Evolutionary conservation across 2,797 vertebrate genomes (phyloP).

Genomic region (Rhabdophis nuchalis): DNA sequence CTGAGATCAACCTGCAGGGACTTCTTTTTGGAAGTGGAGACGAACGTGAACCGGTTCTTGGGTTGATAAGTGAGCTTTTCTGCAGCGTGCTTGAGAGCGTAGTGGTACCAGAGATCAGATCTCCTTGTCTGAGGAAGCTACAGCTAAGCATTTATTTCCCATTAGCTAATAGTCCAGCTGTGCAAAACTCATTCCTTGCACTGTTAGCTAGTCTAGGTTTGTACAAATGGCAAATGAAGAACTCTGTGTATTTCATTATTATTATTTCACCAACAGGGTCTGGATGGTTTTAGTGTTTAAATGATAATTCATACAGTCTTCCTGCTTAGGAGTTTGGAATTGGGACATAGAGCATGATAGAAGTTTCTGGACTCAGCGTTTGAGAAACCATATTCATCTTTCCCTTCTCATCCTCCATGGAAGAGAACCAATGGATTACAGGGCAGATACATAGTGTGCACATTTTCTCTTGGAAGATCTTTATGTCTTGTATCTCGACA

Average conservation of each 20-base stretch:
- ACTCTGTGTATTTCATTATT: not conserved
- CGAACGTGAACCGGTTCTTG: not conserved
- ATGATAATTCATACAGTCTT: not conserved
- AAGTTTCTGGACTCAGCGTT: not conserved
- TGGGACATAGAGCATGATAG: not conserved
- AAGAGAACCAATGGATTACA: not conserved
- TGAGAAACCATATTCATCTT: not conserved
- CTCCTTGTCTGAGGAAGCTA: not conserved
- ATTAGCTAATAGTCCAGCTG: conserved; percentile 5
- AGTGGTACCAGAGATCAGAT: not conserved
- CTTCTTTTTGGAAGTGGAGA: not conserved
- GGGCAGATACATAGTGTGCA: not conserved
- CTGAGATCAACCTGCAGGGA: not conserved
- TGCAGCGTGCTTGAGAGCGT: not conserved
- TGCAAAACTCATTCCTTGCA: not conserved
- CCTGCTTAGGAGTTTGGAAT: not conserved
- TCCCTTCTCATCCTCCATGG: not conserved
- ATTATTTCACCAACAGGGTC: not conserved
- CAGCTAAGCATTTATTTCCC: not conserved
- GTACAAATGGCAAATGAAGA: not conserved
- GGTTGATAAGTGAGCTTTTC: not conserved
- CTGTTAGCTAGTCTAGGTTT: not conserved
- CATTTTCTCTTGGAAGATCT: not conserved
- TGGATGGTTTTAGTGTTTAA: not conserved
- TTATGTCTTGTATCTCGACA: not conserved